These are phyloP conservation scores for Ormyrus labotus DNA, from an alignment of 2,888 invertebrate species.

Conservation along the genomic window DNA sequence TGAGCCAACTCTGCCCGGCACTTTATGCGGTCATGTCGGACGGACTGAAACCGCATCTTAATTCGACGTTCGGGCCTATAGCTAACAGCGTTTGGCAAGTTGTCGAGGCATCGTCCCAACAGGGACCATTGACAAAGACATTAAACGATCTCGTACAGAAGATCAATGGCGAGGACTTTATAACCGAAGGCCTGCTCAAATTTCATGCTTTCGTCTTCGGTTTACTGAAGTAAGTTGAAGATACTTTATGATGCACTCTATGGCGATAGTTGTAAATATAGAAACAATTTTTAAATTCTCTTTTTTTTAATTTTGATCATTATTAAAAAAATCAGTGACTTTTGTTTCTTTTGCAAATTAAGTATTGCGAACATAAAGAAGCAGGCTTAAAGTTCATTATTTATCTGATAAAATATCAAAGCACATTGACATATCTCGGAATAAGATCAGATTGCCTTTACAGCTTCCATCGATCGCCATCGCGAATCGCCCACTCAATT, in stretches of 20 bases:
- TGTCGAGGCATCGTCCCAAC: constrained; percentile 90
- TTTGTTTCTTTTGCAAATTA: background rate
- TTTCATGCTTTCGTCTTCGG: constrained; percentile 94
- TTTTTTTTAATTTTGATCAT: constrained; percentile 5
- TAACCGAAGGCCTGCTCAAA: constrained; percentile 89
- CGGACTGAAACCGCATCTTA: constrained; percentile 87
- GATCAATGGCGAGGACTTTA: constrained; percentile 88
- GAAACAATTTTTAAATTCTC: background rate
- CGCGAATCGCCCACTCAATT: background rate
- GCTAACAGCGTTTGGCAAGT: constrained; percentile 93
- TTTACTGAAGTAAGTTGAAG: constrained; percentile 84
- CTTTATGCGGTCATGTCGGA: constrained; percentile 90
- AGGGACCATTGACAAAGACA: constrained; percentile 90
- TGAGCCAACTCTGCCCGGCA: constrained; percentile 88
- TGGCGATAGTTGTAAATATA: too few relatives aligned
- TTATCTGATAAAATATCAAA: background rate
- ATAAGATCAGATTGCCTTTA: constrained; percentile 20
- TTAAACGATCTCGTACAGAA: constrained; percentile 89
- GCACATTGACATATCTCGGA: background rate
- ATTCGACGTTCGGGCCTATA: constrained; percentile 90
- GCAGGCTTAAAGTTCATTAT: background rate
- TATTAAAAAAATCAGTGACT: background rate
- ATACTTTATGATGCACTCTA: background rate
- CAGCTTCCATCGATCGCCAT: constrained; percentile 12
- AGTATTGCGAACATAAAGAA: background rate